Evolutionary conservation across 2,113 vertebrate genomes (phyloP).

Genomic region (Aix galericulata): DNA sequence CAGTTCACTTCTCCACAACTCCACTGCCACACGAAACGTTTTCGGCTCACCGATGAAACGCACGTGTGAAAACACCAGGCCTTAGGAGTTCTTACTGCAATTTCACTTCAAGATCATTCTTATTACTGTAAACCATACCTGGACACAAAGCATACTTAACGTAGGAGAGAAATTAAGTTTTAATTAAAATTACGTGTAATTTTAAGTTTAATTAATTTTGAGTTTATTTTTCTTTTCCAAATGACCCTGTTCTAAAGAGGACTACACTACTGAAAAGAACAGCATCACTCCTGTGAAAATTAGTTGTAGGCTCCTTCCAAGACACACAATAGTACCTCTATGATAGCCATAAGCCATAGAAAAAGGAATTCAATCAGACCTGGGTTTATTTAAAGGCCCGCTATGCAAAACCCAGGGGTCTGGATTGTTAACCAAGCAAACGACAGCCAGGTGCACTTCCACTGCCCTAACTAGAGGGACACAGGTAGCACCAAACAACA

Average conservation of each 20-base stretch:
- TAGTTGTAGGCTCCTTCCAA: not conserved
- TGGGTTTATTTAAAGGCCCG: not conserved
- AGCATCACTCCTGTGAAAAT: not conserved
- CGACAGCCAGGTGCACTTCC: rapidly evolving
- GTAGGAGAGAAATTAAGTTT: not conserved
- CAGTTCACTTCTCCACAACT: not conserved
- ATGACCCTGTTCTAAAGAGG: not conserved
- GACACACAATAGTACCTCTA: not conserved
- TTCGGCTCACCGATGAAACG: not conserved
- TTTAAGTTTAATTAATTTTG: not conserved
- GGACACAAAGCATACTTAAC: not conserved
- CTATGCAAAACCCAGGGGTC: not conserved
- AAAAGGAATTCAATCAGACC: not conserved
- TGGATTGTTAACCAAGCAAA: not conserved
- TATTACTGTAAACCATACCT: not conserved
- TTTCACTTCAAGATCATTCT: not conserved
- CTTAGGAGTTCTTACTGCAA: not conserved
- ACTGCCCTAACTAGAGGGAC: not conserved
- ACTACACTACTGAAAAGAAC: not conserved
- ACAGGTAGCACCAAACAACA: too few species aligned
- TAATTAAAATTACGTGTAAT: too few species aligned
- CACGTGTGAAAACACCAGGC: not conserved
- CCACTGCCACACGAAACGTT: not conserved
- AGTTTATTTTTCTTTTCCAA: not conserved
- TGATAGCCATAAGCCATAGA: rapidly evolving